These are phyloP conservation scores for Poeciliopsis paucimaculata DNA, from an alignment of 2,797 vertebrate genomes.

Conservation along the genomic window DNA sequence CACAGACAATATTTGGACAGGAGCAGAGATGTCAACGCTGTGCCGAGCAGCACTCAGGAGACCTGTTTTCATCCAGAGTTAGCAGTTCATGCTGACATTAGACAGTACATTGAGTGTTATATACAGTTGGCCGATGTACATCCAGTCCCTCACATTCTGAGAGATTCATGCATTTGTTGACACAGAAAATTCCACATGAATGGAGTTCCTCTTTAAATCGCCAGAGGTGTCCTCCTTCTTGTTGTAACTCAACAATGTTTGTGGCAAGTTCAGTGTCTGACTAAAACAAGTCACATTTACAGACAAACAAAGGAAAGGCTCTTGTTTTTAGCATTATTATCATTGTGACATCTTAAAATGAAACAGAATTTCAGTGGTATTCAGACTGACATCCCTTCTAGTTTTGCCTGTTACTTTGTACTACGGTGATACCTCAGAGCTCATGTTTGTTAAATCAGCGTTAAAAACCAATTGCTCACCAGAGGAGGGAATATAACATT, in stretches of 20 bases:
- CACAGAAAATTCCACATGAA: constrained; percentile 8
- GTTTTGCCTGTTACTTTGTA: constrained; percentile 52
- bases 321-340: not conserved
- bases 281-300: not conserved
- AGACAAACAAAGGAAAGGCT: not conserved
- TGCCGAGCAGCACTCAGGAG: constrained; percentile 40
- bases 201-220: not conserved
- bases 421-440: constrained; percentile 44
- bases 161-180: constrained; percentile 26
- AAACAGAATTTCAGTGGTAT: constrained; percentile 8
- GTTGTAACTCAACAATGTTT: constrained; percentile 1
- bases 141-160: constrained; percentile 33
- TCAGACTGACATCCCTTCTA: constrained; percentile 42
- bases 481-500: constrained; percentile 39
- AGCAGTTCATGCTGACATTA: constrained; percentile 45
- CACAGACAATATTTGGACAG: constrained; percentile 36
- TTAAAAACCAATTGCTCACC: constrained; percentile 74
- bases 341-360: constrained; percentile 23
- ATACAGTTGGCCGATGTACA: constrained; percentile 35
- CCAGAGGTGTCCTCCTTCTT: not conserved
- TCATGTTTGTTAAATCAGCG: constrained; percentile 67
- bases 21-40: constrained; percentile 36
- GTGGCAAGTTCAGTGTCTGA: not conserved
- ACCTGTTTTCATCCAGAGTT: constrained; percentile 52
- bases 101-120: constrained; percentile 58